These are phyloP conservation scores for Clarias platycephalus DNA, from an alignment of 2,797 vertebrate species.

Conservation along the genomic window DNA sequence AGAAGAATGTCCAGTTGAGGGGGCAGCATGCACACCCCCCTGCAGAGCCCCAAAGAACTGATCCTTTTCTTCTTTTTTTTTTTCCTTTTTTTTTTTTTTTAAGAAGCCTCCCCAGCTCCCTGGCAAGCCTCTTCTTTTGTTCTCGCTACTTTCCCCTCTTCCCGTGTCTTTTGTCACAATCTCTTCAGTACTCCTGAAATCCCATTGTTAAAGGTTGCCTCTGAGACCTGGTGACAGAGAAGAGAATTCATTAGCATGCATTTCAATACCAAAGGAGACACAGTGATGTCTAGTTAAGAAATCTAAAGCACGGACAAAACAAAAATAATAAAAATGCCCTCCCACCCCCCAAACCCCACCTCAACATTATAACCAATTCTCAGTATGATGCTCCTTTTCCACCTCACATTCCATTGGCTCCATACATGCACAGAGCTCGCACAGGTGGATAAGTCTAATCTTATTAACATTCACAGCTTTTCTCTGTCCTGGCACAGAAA, in stretches of 20 bases:
- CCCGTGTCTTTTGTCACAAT: conserved; percentile 50
- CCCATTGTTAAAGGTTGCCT: conserved; percentile 62
- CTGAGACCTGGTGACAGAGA: conserved; percentile 65
- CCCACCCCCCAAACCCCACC: neutral
- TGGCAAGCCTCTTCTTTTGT: conserved; percentile 55
- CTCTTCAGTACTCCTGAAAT: conserved; percentile 63
- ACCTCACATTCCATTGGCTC: conserved; percentile 25
- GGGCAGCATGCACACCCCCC: conserved; percentile 69
- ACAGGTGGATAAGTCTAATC: conserved; percentile 62
- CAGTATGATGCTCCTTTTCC: conserved; percentile 2
- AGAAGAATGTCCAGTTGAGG: conserved; percentile 62
- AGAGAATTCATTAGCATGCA: conserved; percentile 51
- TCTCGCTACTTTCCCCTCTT: conserved; percentile 44
- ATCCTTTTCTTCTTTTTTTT: conserved; percentile 54
- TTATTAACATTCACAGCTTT: conserved; percentile 62
- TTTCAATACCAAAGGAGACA: conserved; percentile 43
- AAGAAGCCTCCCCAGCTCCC: conserved; percentile 40
- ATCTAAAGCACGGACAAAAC: conserved; percentile 14
- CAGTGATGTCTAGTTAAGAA: conserved; percentile 30
- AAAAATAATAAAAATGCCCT: neutral
- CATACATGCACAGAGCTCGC: conserved; percentile 40
- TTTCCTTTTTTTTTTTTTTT: conserved; percentile 38
- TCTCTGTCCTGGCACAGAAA: conserved; percentile 38
- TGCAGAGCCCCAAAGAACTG: conserved; percentile 48
- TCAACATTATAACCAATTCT: conserved; percentile 23